Percentiles rank a stretch among this genome's conserved stretches.
phyloP scores from a whole-genome alignment of 2,888 invertebrate species.

The Parnassius smintheus region DNA sequence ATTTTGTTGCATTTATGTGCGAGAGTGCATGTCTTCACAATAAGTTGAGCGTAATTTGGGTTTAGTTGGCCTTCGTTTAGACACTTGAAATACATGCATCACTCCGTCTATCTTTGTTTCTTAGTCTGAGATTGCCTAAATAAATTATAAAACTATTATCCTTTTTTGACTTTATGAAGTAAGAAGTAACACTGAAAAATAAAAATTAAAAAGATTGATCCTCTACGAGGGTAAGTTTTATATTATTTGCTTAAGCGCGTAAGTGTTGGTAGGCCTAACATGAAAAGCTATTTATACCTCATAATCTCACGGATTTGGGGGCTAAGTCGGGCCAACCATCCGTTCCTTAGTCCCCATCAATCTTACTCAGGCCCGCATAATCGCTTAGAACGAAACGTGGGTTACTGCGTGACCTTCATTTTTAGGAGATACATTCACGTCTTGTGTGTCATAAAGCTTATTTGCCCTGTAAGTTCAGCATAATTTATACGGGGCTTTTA shows the following conservation, averaged over 20 bases:
- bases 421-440: constrained; percentile 55
- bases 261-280: constrained; percentile 7
- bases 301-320: constrained; percentile 25
- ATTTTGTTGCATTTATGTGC: too few relatives aligned
- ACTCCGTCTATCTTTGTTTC: too few relatives aligned
- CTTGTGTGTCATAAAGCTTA: constrained; percentile 35
- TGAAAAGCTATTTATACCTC: constrained; percentile 25
- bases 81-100: too few relatives aligned
- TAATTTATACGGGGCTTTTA: constrained; percentile 20
- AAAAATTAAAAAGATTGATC: too few relatives aligned
- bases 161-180: too few relatives aligned
- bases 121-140: too few relatives aligned
- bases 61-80: too few relatives aligned
- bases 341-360: constrained; percentile 61
- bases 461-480: constrained; percentile 24
- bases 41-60: too few relatives aligned
- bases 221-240: constrained; percentile 2
- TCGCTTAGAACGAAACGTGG: constrained; percentile 69
- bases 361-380: constrained; percentile 76
- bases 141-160: too few relatives aligned
- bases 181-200: too few relatives aligned
- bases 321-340: constrained; percentile 22
- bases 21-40: too few relatives aligned
- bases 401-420: constrained; percentile 61
- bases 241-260: constrained; percentile 11